Conservation (phyloP, 1,140 invertebrate species). For the Acromyrmex echinatior region DNA sequence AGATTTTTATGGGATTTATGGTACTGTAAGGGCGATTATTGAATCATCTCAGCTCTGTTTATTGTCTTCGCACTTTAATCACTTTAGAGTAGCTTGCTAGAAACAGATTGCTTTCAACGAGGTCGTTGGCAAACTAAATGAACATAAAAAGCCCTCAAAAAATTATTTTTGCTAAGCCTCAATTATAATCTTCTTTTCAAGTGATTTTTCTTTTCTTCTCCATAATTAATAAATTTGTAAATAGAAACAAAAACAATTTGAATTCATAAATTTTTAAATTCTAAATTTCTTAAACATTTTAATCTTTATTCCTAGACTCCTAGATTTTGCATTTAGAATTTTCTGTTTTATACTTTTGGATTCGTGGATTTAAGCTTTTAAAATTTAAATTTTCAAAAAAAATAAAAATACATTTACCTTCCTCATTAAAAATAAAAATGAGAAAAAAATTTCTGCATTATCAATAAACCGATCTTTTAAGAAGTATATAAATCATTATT, state of each 20-base stretch:
- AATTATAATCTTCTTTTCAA: not conserved
- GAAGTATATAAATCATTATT: not conserved
- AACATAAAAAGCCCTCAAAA: not conserved
- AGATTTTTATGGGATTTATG: constrained; percentile 18
- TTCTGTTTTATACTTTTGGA: not conserved
- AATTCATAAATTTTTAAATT: not conserved
- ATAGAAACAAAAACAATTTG: no score
- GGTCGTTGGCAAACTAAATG: constrained; percentile 10
- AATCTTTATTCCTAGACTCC: not conserved
- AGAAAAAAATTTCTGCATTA: constrained; percentile 5
- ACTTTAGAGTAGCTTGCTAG: constrained; percentile 17
- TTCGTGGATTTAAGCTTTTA: not conserved
- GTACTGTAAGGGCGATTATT: not conserved
- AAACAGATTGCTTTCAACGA: constrained; percentile 25
- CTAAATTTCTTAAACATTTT: not conserved
- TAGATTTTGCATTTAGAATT: not conserved
- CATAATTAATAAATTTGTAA: constrained; percentile 1
- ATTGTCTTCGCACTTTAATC: constrained; percentile 51
- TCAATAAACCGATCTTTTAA: no score
- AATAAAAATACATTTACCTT: not conserved
- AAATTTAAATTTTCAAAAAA: not conserved
- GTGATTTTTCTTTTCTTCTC: not conserved
- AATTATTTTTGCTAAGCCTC: constrained; percentile 23
- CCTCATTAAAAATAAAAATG: not conserved
- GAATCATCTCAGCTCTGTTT: constrained; percentile 37